These are phyloP conservation scores for Nemapogon koenigi DNA, from an alignment of 2,888 invertebrate genomes.

Conservation along the genomic window DNA sequence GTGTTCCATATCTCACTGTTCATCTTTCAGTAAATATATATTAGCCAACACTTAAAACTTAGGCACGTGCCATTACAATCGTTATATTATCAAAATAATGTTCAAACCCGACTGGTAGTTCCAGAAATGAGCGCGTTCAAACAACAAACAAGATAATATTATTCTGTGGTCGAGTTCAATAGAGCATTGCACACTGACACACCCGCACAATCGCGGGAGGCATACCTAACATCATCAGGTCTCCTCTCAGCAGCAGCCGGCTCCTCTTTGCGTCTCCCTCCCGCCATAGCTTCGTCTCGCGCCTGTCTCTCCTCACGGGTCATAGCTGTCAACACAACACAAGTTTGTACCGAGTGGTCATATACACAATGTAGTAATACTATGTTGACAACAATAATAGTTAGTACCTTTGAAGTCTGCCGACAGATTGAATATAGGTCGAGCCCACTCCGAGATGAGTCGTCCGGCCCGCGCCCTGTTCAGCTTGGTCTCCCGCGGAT, in stretches of 20 bases:
- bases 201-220: too few species aligned
- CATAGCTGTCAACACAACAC: constrained; percentile 65
- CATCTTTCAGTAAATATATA: too few species aligned
- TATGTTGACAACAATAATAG: background rate
- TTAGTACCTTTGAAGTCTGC: constrained; percentile 80
- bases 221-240: constrained; percentile 14
- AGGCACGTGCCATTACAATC: too few species aligned
- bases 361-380: background rate
- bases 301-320: constrained; percentile 93
- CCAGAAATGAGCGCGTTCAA: too few species aligned
- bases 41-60: too few species aligned
- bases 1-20: too few species aligned
- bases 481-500: constrained; percentile 94
- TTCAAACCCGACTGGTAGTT: too few species aligned
- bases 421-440: constrained; percentile 96
- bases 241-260: background rate
- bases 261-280: constrained; percentile 55
- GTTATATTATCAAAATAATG: too few species aligned
- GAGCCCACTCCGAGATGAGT: constrained; percentile 96
- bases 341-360: background rate
- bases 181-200: too few species aligned
- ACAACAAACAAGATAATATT: too few species aligned
- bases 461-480: constrained; percentile 91
- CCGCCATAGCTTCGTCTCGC: constrained; percentile 88
- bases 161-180: too few species aligned